Evolutionary conservation across 2,888 invertebrate species (phyloP), one percentile per base, ranked within the genome.

Genomic region (Stegophylla sp.): DNA sequence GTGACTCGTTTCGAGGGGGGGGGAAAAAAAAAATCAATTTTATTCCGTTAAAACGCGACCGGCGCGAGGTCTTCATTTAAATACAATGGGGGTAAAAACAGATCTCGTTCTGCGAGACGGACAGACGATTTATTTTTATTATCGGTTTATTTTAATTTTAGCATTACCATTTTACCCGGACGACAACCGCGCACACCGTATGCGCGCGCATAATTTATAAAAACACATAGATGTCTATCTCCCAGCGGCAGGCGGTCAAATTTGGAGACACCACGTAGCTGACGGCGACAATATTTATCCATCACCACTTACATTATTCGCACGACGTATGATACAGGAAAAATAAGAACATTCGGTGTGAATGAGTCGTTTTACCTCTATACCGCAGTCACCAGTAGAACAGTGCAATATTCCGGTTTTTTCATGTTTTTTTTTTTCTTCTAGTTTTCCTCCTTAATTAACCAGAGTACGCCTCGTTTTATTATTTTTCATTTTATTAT

Each of bases 121-220:
- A 79, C 79, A 79, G 79, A 79, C 79, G 79, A 79, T 79, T 79
- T 79, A 79, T 79, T 79, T 79, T 79, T 79, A 79, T 79, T 79
- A 79, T 79, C 48, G 51, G 71, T 79, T 79, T 79, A 79, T 79
- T 79, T 69, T 79, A 79, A 79, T 79, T 79, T 79, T 45, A 63
- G 59, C 77, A 69, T 77, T 77, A 69, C 59, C 69, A 77, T 77
- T 77, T 67, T 79, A 45, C 59, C 34, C 66, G 48, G 10, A 72
- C 67, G 1, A 13, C 5, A 5, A 56, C 71, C 13, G 51, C 13
- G 34, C 26, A 26, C 71, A 7, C 51, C n/a, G 63, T 7, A 34
- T 34, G 34, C 34, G 34, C 34, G 34, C 34, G 34, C 7, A 34
- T 34, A 7, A 34, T 34, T 5, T 34, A 34, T 34, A 34, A 7